Conservation (phyloP, 2,888 invertebrate genomes). For the Dysmachus trigonus region DNA sequence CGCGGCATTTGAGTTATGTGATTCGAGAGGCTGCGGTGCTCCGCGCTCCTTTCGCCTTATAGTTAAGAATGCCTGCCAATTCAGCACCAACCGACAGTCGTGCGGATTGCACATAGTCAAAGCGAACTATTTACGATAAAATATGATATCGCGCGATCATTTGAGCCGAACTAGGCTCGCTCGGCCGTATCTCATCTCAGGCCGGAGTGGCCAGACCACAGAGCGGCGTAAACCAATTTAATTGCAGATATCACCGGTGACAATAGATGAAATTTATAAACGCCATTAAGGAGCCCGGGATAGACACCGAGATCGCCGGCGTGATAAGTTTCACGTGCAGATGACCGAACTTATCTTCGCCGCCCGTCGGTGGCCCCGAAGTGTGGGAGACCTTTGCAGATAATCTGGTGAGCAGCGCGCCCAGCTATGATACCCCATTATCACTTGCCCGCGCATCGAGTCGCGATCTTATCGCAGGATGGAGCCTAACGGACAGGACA, state of each 20-base stretch:
- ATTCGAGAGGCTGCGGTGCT: neutral
- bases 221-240: constrained; percentile 41
- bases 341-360: neutral
- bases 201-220: constrained; percentile 21
- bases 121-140: constrained; percentile 41
- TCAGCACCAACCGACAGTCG: constrained; percentile 22
- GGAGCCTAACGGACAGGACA: constrained; percentile 32
- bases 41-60: constrained; percentile 26
- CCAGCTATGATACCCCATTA: constrained; percentile 22
- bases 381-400: constrained; percentile 31
- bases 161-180: constrained; percentile 32
- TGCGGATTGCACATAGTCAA: constrained; percentile 28
- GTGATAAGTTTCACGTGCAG: constrained; percentile 28
- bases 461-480: constrained; percentile 10
- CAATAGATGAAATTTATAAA: constrained; percentile 45
- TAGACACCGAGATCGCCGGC: neutral
- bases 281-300: constrained; percentile 11
- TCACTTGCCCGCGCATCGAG: constrained; percentile 28
- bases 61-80: constrained; percentile 12
- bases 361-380: neutral
- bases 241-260: constrained; percentile 41
- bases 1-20: constrained; percentile 41
- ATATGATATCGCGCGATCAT: constrained; percentile 44
- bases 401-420: constrained; percentile 3
- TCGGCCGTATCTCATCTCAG: constrained; percentile 35